Evolutionary conservation across 2,113 vertebrate species (phyloP).

Genomic region (Albula goreensis): DNA sequence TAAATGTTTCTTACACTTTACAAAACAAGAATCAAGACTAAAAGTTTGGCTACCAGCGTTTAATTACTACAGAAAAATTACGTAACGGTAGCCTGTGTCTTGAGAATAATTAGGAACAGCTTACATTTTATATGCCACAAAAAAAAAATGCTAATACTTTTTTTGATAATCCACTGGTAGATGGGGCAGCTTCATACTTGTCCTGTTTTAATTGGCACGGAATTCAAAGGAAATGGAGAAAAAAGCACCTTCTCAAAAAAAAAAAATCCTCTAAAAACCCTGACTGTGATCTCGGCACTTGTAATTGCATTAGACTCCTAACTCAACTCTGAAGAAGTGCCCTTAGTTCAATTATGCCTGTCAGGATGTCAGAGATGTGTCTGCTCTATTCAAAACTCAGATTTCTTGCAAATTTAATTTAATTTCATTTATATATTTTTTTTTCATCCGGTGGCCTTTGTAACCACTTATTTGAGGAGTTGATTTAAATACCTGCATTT

Average conservation of each 20-base stretch:
- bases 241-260: background rate
- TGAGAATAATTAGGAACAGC: background rate
- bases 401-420: constrained; percentile 32
- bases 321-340: constrained; percentile 45
- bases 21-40: background rate
- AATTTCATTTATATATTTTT: constrained; percentile 42
- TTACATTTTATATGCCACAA: background rate
- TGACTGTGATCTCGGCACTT: constrained; percentile 58
- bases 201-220: constrained; percentile 60
- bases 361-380: constrained; percentile 33
- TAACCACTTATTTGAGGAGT: constrained; percentile 48
- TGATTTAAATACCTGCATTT: constrained; percentile 32
- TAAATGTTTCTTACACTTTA: background rate
- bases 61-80: background rate
- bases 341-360: constrained; percentile 52
- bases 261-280: constrained; percentile 31
- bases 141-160: background rate
- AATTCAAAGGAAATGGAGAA: constrained; percentile 51
- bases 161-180: background rate
- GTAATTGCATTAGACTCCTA: constrained; percentile 58
- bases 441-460: constrained; percentile 50
- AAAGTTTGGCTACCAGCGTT: background rate
- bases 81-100: background rate
- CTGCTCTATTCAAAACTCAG: constrained; percentile 14
- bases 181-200: constrained; percentile 26